Evolutionary conservation across 2,888 invertebrate species (phyloP), one percentile per base, ranked within the genome.

Genomic region (Thymelicus acteon): DNA sequence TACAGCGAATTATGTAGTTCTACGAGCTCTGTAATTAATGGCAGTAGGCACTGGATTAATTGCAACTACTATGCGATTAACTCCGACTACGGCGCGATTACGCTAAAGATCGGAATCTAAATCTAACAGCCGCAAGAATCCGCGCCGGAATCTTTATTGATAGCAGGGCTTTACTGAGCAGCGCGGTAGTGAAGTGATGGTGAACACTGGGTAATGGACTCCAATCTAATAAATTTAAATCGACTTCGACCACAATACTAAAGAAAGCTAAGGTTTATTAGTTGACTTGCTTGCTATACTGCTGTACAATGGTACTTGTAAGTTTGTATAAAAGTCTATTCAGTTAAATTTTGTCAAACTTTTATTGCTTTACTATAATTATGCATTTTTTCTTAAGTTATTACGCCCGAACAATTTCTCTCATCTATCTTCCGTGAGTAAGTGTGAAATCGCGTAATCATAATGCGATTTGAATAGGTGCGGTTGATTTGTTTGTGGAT

Each of bases 61-160:
- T 19, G 62, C 62, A 31, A 63, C 49, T 63, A 63, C 67, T 69
- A 48, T 63, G 57, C 58, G 82, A 85, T 86, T 84, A 85, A 85
- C 79, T 79, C 77, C 77, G 82, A 82, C 80, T 82, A 78, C 82
- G 77, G 78, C 80, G 79, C 84, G 86, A 88, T 89, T 89, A 89
- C 83, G 80, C 78, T 84, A 84, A 86, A 90, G 89, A 90, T 90
- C 85, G 86, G 80, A 83, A 88, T 88, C 89, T 88, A 83, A 87
- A 88, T 87, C 88, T 86, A 83, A 85, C 83, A 77, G 80, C 85
- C 75, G 72, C 79, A 78, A 77, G 82, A 80, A 79, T 80, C 77
- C 77, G 76, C 72, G 76, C 76, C 75, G 74, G 76, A 75, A 77
- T 73, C 77, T 76, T 80, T 79, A 78, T 79, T 80, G 79, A 81